Base-by-base conservation (phyloP, 2,888 invertebrate genomes). In the Vanessa cardui region DNA sequence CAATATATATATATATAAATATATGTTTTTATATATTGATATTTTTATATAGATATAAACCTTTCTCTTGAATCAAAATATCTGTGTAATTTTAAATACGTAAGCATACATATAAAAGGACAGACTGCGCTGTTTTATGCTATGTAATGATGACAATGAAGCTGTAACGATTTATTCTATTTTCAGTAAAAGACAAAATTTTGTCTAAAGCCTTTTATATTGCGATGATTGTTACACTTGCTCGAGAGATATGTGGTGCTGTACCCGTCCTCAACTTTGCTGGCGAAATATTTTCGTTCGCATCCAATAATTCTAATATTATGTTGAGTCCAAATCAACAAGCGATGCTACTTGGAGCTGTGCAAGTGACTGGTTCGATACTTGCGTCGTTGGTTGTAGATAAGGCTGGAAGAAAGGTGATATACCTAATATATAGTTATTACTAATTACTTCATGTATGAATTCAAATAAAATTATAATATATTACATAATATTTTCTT, bases 211-310 rank as follows among this genome's bases (percentile, higher is more conserved):
- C 90, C 0, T 90, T 90, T 77, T 73, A 77, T 4, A 89, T 92
- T 54, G 86, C 87, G 0, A 68, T 90, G 69, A 72, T 84, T 7
- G 79, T 86, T 5, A 72, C 83, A 0, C 67, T 90, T 5, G 85
- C 89, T 0, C 76, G 92, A 5, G 92, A 92, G 68, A 79, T 87
- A 0, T 92, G 92, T 64, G 92, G 92, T 0, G 83, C 88, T 0
- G 81, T 87, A 0, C 90, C 90, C 0, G 88, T 91, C 0, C 74
- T 90, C 1, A 90, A 88, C 76, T 92, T 90, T 39, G 92, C 92
- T 68, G 90, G 90, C 0, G 86, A 90, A 58, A 92, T 92, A 62
- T 92, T 92, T 74, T 65, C 73, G 0, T 77, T 80, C 66, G 83
- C 90, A 0, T 84, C 89, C 0, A 73, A 81, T 46, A 86, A 84